Conservation (phyloP, 2,888 invertebrate species). For the Resseliella maxima region DNA sequence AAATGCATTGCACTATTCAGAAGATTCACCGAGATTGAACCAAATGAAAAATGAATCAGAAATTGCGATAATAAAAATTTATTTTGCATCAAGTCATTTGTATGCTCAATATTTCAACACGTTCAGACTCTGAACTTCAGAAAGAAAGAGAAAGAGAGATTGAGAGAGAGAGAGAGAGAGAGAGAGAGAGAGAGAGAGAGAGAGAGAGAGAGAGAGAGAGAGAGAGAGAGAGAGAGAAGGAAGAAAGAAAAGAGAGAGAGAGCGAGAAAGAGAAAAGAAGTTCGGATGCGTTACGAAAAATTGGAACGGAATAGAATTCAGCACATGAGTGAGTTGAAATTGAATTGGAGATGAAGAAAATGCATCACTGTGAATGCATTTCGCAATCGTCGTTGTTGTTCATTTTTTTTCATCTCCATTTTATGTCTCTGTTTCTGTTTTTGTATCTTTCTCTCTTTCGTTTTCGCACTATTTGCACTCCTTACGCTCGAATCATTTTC, state of each 20-base stretch:
- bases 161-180: too few relatives aligned
- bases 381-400: background rate
- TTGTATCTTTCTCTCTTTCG: background rate
- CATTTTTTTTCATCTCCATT: background rate
- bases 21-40: constrained; percentile 17
- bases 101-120: constrained; percentile 51
- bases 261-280: too few relatives aligned
- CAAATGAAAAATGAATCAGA: constrained; percentile 15
- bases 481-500: background rate
- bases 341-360: constrained; percentile 45
- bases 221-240: too few relatives aligned
- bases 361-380: constrained; percentile 51
- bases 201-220: too few relatives aligned
- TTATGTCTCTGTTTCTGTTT: background rate
- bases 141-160: too few relatives aligned
- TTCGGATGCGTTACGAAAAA: background rate
- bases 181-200: too few relatives aligned
- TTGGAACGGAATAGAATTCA: background rate
- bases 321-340: constrained; percentile 28
- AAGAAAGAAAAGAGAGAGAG: too few relatives aligned
- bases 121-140: background rate
- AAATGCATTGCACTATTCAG: background rate
- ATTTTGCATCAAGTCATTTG: constrained; percentile 48
- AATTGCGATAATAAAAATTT: constrained; percentile 37
- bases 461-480: background rate